Base-by-base conservation (phyloP, 2,113 vertebrate genomes). In the Mirounga angustirostris region DNA sequence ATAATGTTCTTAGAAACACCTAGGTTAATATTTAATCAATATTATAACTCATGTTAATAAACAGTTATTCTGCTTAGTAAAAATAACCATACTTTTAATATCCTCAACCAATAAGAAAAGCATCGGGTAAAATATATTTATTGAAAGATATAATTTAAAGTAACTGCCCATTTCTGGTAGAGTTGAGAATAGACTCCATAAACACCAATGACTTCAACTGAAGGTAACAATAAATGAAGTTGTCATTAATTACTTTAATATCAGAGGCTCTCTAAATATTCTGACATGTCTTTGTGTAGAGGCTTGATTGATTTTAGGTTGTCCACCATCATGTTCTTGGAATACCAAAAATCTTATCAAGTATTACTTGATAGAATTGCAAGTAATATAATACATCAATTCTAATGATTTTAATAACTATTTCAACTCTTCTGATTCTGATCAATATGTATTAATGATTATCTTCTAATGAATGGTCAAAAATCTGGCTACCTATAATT, bases 1-100 rank as follows among this genome's bases (percentile, higher is more conserved):
- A 89, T 97, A 91, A 22, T 93, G 18, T 88, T 97, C 50, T 89
- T 96, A 58, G 67, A 26, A 97, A 71, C 89, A 91, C 92, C 59
- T 86, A 7, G 0, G 76, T 91, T 36, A 94, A 83, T 46, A 56
- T 22, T 40, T 83, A 92, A 86, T 96, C 86, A 97, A 94, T 96
- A 95, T 93, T 74, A 82, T 59, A 93, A 87, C 2, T 95, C 54
- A 43, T 91, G 43, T 89, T 95, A 95, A 87, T 19, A 71, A 95
- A 85, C 10, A 76, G 24, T 82, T 93, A 89, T 91, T 96, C 61
- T 94, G 7, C 92, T 93, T 93, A 90, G 80, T 40, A 85, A 97
- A 95, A 93, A 50, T 93, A 82, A 43, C 19, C 13, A 33, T 63
- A 46, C 56, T 16, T 91, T 91, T 40, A 81, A 97, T 94, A 24